Percentiles rank a stretch among this genome's conserved stretches.
These are phyloP conservation scores for Valencia hispanica DNA, from an alignment of 2,797 vertebrate species.

Conservation along the genomic window DNA sequence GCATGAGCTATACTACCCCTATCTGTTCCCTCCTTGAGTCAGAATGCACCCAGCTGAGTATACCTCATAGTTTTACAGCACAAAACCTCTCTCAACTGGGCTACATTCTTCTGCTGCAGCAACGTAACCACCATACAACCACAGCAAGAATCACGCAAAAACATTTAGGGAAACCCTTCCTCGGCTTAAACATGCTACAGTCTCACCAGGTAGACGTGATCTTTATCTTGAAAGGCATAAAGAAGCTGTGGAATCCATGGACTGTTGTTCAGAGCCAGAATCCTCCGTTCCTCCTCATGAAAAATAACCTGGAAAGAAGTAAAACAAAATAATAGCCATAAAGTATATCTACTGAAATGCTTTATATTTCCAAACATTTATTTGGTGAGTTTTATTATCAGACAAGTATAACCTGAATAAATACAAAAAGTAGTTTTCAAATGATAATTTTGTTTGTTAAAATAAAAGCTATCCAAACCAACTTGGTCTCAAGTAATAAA, in stretches of 20 bases:
- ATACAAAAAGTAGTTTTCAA: neutral
- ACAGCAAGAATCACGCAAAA: neutral
- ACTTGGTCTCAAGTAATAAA: neutral
- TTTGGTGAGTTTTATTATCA: neutral
- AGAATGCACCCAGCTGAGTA: neutral
- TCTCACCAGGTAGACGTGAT: constrained; percentile 91
- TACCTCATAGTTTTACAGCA: neutral
- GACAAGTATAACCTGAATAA: neutral
- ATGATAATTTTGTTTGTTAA: neutral
- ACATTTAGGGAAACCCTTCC: neutral
- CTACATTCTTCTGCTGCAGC: neutral
- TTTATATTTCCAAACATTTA: neutral
- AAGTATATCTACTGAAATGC: neutral
- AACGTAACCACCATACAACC: neutral
- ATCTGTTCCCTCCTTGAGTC: neutral
- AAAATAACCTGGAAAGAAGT: constrained; percentile 84
- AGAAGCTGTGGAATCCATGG: constrained; percentile 94
- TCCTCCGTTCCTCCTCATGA: constrained; percentile 90
- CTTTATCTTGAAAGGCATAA: constrained; percentile 94
- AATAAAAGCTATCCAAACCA: neutral
- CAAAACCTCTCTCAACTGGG: neutral
- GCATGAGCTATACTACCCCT: neutral
- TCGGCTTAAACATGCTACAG: neutral
- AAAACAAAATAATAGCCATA: constrained; percentile 15
- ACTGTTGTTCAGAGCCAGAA: constrained; percentile 86